Evolutionary conservation across 2,888 invertebrate species (phyloP).

Genomic region (Philopedon plagiatum): DNA sequence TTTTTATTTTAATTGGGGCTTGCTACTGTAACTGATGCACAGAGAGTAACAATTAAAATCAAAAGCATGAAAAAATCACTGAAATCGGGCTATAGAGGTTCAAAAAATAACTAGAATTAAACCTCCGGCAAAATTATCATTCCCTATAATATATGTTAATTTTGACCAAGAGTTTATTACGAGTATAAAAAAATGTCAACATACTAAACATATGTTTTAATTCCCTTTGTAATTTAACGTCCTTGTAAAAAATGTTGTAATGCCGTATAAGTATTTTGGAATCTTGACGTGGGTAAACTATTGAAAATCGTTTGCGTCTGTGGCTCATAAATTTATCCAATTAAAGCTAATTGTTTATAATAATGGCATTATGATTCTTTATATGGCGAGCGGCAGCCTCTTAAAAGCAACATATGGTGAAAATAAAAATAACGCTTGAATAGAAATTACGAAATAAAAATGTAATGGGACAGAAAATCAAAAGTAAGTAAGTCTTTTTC

Average conservation of each 20-base stretch:
- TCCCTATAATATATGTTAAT: too few relatives aligned
- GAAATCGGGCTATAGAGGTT: too few relatives aligned
- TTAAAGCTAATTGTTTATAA: constrained; percentile 16
- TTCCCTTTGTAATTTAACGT: constrained; percentile 2
- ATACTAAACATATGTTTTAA: not conserved
- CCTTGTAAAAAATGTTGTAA: constrained; percentile 34
- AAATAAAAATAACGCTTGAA: not conserved
- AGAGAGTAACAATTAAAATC: too few relatives aligned
- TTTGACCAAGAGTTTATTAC: too few relatives aligned
- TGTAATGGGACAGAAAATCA: not conserved
- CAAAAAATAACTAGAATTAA: too few relatives aligned
- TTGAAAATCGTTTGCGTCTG: constrained; percentile 15
- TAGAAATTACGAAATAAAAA: not conserved
- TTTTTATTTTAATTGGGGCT: too few relatives aligned
- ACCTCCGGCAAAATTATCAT: too few relatives aligned
- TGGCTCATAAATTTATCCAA: constrained; percentile 31
- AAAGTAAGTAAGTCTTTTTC: too few relatives aligned
- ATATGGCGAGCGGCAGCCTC: not conserved
- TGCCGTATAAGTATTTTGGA: constrained; percentile 17
- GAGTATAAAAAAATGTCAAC: too few relatives aligned
- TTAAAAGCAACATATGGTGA: not conserved
- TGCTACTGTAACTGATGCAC: too few relatives aligned
- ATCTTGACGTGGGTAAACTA: constrained; percentile 14
- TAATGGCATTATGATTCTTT: not conserved
- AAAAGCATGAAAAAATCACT: too few relatives aligned